A percentile compares a stretch with the other conserved stretches of the same genome.
These are phyloP conservation scores for Neostethus bicornis DNA, from an alignment of 2,797 vertebrate species.

Conservation along the genomic window DNA sequence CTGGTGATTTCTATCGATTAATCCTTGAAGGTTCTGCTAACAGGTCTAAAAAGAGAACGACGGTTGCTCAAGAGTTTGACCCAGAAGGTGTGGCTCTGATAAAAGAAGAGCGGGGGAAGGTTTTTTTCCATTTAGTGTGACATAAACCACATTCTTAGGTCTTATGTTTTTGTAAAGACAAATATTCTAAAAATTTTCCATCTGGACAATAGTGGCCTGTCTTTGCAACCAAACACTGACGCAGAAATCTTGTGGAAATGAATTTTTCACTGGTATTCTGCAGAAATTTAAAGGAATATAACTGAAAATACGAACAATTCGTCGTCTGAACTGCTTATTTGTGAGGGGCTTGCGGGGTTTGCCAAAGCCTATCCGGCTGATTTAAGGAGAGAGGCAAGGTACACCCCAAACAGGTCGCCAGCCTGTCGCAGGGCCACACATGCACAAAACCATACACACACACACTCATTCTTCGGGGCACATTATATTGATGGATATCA, in stretches of 20 bases:
- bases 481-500: too few relatives aligned
- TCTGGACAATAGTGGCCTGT: not conserved
- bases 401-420: too few relatives aligned
- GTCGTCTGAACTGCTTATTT: too few relatives aligned
- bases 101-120: not conserved
- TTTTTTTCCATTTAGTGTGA: not conserved
- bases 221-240: not conserved
- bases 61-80: not conserved
- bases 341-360: too few relatives aligned
- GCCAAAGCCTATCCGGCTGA: too few relatives aligned
- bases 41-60: not conserved
- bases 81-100: constrained; percentile 11
- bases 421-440: too few relatives aligned
- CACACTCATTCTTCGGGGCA: too few relatives aligned
- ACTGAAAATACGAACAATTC: too few relatives aligned
- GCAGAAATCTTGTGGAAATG: not conserved
- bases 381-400: too few relatives aligned
- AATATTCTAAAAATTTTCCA: not conserved
- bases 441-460: too few relatives aligned
- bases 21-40: constrained; percentile 2
- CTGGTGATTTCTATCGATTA: constrained; percentile 31
- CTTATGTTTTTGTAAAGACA: not conserved
- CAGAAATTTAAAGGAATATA: too few relatives aligned
- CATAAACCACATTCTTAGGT: not conserved
- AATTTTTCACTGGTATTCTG: not conserved